Evolutionary conservation across 1,140 invertebrate genomes (phyloP).

Genomic region (Brachionus plicatilis): DNA sequence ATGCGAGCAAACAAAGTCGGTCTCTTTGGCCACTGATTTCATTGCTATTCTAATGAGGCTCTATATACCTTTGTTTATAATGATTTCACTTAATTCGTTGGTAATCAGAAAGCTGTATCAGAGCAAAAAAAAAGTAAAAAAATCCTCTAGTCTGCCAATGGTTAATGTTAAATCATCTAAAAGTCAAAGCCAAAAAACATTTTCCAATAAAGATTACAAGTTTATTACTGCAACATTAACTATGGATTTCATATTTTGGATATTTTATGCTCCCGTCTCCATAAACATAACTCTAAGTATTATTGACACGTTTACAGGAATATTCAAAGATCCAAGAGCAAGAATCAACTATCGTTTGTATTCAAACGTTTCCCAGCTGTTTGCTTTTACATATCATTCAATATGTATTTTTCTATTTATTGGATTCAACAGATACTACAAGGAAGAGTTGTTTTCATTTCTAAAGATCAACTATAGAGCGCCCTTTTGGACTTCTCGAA

Average conservation of each 20-base stretch:
- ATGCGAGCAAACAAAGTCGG: background rate
- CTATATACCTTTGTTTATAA: background rate
- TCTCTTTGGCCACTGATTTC: conserved; percentile 1
- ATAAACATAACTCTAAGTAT: conserved; percentile 6
- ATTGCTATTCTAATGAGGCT: conserved; percentile 13
- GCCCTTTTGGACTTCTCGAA: background rate
- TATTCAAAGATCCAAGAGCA: background rate
- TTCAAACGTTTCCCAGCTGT: background rate
- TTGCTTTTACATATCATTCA: conserved; percentile 29
- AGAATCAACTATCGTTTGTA: background rate
- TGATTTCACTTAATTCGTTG: background rate
- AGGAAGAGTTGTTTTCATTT: background rate
- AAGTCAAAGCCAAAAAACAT: background rate
- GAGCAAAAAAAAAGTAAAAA: background rate
- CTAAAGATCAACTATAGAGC: background rate
- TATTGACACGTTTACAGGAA: background rate
- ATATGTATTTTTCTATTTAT: background rate
- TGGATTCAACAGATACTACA: background rate
- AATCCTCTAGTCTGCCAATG: background rate
- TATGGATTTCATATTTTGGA: conserved; percentile 30
- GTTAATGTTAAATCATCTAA: background rate
- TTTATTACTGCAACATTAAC: conserved; percentile 2
- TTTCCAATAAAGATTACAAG: conserved; percentile 2
- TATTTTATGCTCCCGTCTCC: conserved; percentile 15
- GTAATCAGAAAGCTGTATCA: background rate